Conservation (phyloP, 2,888 invertebrate species). For the Adela reaumurella region DNA sequence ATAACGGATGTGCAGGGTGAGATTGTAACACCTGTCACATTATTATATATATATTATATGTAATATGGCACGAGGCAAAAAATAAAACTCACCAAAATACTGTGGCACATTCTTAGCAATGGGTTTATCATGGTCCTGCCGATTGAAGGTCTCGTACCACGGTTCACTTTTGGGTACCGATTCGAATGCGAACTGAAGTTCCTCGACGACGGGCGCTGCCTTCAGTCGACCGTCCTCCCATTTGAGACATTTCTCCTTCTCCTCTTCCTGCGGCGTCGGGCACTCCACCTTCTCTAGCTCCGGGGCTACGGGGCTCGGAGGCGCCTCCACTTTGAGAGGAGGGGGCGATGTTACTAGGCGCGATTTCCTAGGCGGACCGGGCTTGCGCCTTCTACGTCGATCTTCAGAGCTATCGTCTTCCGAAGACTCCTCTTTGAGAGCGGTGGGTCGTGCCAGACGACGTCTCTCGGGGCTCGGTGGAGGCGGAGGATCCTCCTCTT, state of each 20-base stretch:
- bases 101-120: constrained; percentile 58
- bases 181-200: constrained; percentile 72
- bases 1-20: no score
- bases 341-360: constrained; percentile 12
- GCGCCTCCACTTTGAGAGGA: not conserved
- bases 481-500: constrained; percentile 37
- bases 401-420: constrained; percentile 45
- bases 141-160: constrained; percentile 75
- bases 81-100: constrained; percentile 51
- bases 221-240: constrained; percentile 47
- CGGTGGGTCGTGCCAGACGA: constrained; percentile 34
- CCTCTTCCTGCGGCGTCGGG: not conserved
- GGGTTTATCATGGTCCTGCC: constrained; percentile 71
- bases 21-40: no score
- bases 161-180: constrained; percentile 68
- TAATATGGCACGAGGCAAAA: no score
- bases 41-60: no score
- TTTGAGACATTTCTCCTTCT: constrained; percentile 33
- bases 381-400: constrained; percentile 26
- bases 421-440: constrained; percentile 44
- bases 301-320: not conserved
- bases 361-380: constrained; percentile 20
- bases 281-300: not conserved
- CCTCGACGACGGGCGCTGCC: constrained; percentile 54
- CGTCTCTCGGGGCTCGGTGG: constrained; percentile 24